Evolutionary conservation across 2,113 vertebrate genomes (phyloP), one percentile per base, ranked within the genome.

Genomic region (Azemiops feae): DNA sequence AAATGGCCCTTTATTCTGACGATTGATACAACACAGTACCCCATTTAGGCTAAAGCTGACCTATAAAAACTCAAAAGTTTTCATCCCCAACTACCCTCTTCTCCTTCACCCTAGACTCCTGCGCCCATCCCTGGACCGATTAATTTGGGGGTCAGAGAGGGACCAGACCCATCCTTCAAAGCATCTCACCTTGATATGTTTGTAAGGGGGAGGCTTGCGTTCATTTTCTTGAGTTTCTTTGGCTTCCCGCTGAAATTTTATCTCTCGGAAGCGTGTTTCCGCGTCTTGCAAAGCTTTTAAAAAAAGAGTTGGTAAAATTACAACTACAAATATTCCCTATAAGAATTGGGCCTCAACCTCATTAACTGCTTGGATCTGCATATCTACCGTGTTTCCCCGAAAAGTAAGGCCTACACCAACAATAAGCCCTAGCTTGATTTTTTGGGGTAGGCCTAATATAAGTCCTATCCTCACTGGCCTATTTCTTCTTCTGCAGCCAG

Each of bases 161-260:
- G 12, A 12, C 11, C 85, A 92, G 12, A 9, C 22, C 11, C 8
- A 12, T 27, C 23, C 3, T 16, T 81, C 43, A 60, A 52, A 39
- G 34, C 27, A 64, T 90, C 96, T 90, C 90, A 99, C 99, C 99
- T 99, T 99, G 92, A 99, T 99, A 12, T 98, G 99, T 94, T 99
- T 99, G 95, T 99, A 99, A 0, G 99, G 99, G 0, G 99, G 99
- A 1, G 99, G 99, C 94, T 99, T 99, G 1, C 98, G 98, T 95
- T 98, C 99, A 91, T 98, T 99, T 97, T 99, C 99, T 95, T 99
- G 99, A 0, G 98, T 98, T 94, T 99, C 99, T 96, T 99, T 98
- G 92, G 99, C 98, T 96, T 99, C 99, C 91, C 98, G 97, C 90
- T 99, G 98, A 52, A 98, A 97, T 94, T 99, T 99, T 52, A 99